Evolutionary conservation across 1,140 invertebrate species (phyloP).

Genomic region (Homarus americanus): DNA sequence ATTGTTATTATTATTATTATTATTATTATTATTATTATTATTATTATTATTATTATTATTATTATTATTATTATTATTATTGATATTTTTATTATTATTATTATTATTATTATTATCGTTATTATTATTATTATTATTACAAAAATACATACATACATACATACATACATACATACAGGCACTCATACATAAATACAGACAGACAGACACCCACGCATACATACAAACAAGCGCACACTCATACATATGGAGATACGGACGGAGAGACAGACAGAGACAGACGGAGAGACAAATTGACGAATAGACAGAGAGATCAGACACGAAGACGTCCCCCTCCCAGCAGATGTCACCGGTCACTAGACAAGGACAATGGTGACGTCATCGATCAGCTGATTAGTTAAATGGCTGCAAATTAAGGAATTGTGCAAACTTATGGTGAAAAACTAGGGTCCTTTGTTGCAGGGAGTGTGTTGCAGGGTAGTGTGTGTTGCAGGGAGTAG

Average conservation of each 20-base stretch:
- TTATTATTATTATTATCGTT: neutral
- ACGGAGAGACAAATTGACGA: no score
- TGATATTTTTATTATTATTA: neutral
- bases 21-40: conserved; percentile 27
- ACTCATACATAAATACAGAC: neutral
- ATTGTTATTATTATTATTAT: conserved; percentile 7
- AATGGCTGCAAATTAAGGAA: no score
- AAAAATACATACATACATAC: neutral
- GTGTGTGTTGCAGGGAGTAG: no score
- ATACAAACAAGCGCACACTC: neutral
- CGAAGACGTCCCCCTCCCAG: no score
- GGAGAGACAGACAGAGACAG: neutral
- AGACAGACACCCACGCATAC: neutral
- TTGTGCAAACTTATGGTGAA: no score
- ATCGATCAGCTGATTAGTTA: no score
- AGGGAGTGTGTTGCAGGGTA: no score
- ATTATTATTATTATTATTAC: neutral
- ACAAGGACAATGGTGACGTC: no score
- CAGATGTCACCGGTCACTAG: neutral
- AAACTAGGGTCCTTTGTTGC: no score
- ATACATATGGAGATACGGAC: neutral
- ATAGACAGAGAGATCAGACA: no score
- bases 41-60: neutral
- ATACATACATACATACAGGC: neutral
- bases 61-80: conserved; percentile 8